These are phyloP conservation scores for Metellina segmentata DNA, from an alignment of 2,888 invertebrate genomes.

Conservation along the genomic window DNA sequence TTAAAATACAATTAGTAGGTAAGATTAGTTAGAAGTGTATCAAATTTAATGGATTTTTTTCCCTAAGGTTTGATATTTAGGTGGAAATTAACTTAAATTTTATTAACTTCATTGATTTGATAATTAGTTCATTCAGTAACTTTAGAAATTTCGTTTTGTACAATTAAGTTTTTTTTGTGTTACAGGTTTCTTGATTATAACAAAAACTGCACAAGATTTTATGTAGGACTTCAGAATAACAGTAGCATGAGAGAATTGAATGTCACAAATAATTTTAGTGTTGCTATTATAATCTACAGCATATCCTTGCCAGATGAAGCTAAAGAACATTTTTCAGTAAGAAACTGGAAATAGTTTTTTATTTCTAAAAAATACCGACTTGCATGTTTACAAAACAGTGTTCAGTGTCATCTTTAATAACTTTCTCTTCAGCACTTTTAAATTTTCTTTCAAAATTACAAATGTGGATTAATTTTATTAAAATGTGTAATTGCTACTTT, in stretches of 20 bases:
- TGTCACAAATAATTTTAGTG: slow-evolving; percentile 88
- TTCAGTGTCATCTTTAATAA: no score
- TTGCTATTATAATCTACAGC: slow-evolving; percentile 88
- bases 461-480: neutral
- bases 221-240: slow-evolving; percentile 79
- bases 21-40: no score
- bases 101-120: no score
- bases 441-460: no score
- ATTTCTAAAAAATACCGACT: no score
- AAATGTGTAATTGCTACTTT: neutral
- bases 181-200: slow-evolving; percentile 82
- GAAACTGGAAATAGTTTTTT: slow-evolving; percentile 63
- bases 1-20: no score
- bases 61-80: no score
- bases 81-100: no score
- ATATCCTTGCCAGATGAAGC: slow-evolving; percentile 85
- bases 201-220: slow-evolving; percentile 81
- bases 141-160: neutral
- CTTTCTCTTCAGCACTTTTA: no score
- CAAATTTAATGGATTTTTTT: no score
- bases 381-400: no score
- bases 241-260: slow-evolving; percentile 83
- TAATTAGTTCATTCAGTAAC: no score
- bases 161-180: slow-evolving; percentile 63
- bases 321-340: slow-evolving; percentile 85